Evolutionary conservation across 2,797 vertebrate species (phyloP).

Genomic region (Phrynocephalus vlangalii): DNA sequence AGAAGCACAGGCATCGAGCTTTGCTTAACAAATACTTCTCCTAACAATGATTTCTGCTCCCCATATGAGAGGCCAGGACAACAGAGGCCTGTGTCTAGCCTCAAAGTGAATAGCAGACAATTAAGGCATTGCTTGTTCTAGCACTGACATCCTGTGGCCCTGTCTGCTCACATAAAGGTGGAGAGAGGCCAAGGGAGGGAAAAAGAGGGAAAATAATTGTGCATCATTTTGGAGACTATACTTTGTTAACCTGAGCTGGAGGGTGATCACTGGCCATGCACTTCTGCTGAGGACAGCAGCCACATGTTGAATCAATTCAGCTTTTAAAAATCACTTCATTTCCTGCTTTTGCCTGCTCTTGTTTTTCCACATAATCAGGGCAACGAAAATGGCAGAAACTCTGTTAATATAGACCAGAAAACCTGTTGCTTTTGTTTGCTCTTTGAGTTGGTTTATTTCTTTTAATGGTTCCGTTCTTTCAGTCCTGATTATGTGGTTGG

Average conservation of each 20-base stretch:
- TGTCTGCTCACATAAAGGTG: background rate
- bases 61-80: background rate
- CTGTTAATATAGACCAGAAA: too few relatives aligned
- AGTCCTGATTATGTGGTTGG: too few relatives aligned
- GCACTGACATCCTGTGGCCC: constrained; percentile 25
- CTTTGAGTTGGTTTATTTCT: too few relatives aligned
- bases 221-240: background rate
- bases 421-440: too few relatives aligned
- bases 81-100: background rate
- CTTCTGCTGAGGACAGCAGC: background rate
- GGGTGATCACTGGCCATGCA: too few relatives aligned
- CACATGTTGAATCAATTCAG: background rate
- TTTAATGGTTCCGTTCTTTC: too few relatives aligned
- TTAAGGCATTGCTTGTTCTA: constrained; percentile 12
- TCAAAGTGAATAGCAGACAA: background rate
- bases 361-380: background rate
- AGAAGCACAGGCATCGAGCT: background rate
- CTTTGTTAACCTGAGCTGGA: background rate
- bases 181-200: background rate
- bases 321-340: too few relatives aligned
- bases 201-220: background rate
- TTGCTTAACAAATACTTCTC: background rate
- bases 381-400: background rate
- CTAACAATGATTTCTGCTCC: background rate
- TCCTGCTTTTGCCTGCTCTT: background rate